Evolutionary conservation across 2,888 invertebrate species (phyloP).

Genomic region (Acleris laterana): DNA sequence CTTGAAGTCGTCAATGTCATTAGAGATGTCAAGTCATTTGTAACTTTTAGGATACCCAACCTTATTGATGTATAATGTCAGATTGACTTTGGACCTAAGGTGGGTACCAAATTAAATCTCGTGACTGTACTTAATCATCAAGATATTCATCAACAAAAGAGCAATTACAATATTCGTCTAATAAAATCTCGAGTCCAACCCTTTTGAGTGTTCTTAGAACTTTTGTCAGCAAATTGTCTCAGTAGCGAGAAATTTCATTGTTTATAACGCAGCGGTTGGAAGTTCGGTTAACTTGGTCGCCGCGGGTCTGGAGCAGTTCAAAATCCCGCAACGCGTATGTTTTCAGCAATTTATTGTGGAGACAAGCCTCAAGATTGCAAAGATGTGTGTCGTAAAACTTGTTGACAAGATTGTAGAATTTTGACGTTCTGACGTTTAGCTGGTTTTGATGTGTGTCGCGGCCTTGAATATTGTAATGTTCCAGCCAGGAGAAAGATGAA

Average conservation of each 20-base stretch:
- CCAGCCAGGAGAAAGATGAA: too few species aligned
- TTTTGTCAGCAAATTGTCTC: conserved; percentile 30
- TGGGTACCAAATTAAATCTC: too few species aligned
- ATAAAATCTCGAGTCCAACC: conserved; percentile 12
- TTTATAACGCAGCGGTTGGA: conserved; percentile 22
- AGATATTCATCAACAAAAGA: neutral
- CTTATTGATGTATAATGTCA: too few species aligned
- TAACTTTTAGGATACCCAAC: too few species aligned
- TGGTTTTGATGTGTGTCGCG: neutral
- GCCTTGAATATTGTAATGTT: too few species aligned
- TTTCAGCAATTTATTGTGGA: conserved; percentile 26
- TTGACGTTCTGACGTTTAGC: conserved; percentile 1
- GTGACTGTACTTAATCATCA: neutral
- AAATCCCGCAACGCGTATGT: conserved; percentile 12
- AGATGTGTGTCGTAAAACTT: conserved; percentile 9
- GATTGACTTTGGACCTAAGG: too few species aligned
- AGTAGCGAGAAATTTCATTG: conserved; percentile 25
- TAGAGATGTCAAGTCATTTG: too few species aligned
- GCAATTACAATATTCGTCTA: neutral
- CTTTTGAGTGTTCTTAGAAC: conserved; percentile 8
- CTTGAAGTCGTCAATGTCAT: too few species aligned
- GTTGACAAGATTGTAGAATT: conserved; percentile 11
- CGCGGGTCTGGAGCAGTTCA: conserved; percentile 2
- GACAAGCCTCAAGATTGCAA: too few species aligned
- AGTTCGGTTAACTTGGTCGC: conserved; percentile 26